Base-by-base conservation (phyloP, 30 jellyfish, hydroid and myxozoan species). In the Chironex yamaguchii region DNA sequence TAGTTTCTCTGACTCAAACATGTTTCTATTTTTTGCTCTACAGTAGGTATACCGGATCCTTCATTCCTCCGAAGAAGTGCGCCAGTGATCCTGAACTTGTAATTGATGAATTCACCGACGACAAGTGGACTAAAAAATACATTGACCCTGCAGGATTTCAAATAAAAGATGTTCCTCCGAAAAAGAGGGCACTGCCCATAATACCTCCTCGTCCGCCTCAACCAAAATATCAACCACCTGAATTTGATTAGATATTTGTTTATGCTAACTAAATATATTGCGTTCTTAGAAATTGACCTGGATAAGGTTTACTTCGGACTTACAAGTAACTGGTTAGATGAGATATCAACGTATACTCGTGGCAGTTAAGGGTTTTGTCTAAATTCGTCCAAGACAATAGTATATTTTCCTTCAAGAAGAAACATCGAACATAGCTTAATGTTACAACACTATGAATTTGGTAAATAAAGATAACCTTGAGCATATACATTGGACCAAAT, bases 191-290 rank as follows among this genome's bases (percentile, higher is more conserved):
- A 0, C 90, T 94, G 26, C 99, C 99, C 28, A 29, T 89, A 3
- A 94, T 94, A 30, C 99, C 99, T 6, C 36, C 96, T 4, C 89
- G 82, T 62, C 94, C 94, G 1, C 34, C 96, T 48, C 93, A 87
- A 72, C 96, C 94, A 30, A 90, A 93, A 32, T 94, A 94, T 64
- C 97, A 88, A 71, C 99, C 99, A 3, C 99, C 99, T 21, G 97
- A 94, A n/a, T 94, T 88, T 49, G 96, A 92, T 17, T 86, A 52
- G 73, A n/a, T n/a, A n/a, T n/a, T n/a, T n/a, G n/a, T n/a, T n/a
- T n/a, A n/a, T n/a, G n/a, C n/a, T n/a, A n/a, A n/a, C n/a, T n/a
- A n/a, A n/a, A n/a, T n/a, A n/a, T n/a, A n/a, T n/a, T n/a, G n/a
- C n/a, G n/a, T n/a, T n/a, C n/a, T n/a, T n/a, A n/a, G n/a, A n/a